Conservation (phyloP, 2,113 vertebrate genomes). For the Aegithalos caudatus region DNA sequence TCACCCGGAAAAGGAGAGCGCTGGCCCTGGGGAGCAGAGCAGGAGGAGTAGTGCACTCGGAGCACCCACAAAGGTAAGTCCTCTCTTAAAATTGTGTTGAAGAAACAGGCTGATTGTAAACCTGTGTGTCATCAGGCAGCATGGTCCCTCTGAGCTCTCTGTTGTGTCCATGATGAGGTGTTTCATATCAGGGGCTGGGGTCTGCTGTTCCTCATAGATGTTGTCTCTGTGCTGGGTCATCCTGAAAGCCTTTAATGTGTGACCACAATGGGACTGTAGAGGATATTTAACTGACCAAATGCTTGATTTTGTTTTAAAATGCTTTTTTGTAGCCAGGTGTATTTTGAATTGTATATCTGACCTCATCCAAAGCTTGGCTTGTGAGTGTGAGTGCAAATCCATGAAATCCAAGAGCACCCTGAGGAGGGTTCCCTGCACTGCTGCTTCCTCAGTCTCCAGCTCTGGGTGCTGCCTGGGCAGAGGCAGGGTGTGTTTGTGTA, state of each 20-base stretch:
- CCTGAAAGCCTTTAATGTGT: not conserved
- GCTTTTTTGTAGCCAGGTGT: not conserved
- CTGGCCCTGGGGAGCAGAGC: not conserved
- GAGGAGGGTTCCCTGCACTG: rapidly evolving
- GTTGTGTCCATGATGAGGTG: rapidly evolving
- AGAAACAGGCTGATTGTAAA: not conserved
- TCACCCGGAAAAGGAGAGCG: rapidly evolving
- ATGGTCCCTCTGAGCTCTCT: rapidly evolving
- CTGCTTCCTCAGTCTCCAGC: rapidly evolving
- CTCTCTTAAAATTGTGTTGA: rapidly evolving
- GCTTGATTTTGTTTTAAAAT: not conserved
- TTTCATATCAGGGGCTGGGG: not conserved
- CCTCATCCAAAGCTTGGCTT: not conserved
- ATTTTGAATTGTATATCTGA: not conserved
- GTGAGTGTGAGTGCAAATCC: not conserved
- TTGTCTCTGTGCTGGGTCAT: not conserved
- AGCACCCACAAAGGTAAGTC: not conserved
- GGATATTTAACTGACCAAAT: not conserved
- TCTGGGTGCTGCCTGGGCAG: not conserved
- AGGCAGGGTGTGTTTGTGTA: not conserved
- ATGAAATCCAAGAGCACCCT: not conserved
- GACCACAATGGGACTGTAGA: not conserved
- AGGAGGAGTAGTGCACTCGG: rapidly evolving
- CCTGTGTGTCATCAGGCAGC: rapidly evolving
- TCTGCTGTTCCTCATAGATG: rapidly evolving